Evolutionary conservation across 1,140 invertebrate genomes (phyloP).

Genomic region (Sycophaga agraensis): DNA sequence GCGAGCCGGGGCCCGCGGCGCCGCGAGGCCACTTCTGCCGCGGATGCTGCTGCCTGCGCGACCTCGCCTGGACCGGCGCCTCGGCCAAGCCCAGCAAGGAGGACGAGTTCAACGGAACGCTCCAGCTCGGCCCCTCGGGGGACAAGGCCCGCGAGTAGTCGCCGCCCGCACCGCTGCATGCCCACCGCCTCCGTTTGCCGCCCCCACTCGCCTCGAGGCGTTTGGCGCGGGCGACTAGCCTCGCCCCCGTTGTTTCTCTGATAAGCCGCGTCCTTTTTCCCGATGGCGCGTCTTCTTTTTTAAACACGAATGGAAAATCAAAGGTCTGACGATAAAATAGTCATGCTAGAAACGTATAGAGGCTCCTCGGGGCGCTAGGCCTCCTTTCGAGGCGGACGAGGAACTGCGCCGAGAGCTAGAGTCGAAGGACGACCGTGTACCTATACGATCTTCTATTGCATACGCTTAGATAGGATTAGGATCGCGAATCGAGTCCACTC

Average conservation of each 20-base stretch:
- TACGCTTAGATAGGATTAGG: constrained; percentile 24
- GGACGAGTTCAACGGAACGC: neutral
- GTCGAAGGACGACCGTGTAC: constrained; percentile 5
- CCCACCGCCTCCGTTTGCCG: too few relatives aligned
- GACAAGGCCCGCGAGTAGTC: too few relatives aligned
- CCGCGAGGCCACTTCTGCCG: neutral
- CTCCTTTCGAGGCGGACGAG: neutral
- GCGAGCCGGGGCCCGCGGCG: constrained; percentile 30
- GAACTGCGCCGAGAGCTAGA: constrained; percentile 2
- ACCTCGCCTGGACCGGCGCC: neutral
- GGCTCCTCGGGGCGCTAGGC: neutral
- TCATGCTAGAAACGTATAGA: constrained; percentile 18
- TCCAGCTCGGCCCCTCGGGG: too few relatives aligned
- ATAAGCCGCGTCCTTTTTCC: too few relatives aligned
- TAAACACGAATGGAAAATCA: too few relatives aligned
- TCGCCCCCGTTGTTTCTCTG: too few relatives aligned
- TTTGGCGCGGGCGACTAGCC: too few relatives aligned
- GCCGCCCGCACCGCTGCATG: too few relatives aligned
- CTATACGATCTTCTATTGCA: constrained; percentile 18
- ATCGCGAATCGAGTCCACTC: too few relatives aligned
- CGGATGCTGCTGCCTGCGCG: neutral
- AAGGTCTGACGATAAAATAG: constrained; percentile 30
- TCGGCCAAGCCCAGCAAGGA: constrained; percentile 4
- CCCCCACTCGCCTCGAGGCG: too few relatives aligned
- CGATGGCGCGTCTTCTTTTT: too few relatives aligned